Conservation (phyloP, 2,797 vertebrate genomes). For the Myotis findleyi region DNA sequence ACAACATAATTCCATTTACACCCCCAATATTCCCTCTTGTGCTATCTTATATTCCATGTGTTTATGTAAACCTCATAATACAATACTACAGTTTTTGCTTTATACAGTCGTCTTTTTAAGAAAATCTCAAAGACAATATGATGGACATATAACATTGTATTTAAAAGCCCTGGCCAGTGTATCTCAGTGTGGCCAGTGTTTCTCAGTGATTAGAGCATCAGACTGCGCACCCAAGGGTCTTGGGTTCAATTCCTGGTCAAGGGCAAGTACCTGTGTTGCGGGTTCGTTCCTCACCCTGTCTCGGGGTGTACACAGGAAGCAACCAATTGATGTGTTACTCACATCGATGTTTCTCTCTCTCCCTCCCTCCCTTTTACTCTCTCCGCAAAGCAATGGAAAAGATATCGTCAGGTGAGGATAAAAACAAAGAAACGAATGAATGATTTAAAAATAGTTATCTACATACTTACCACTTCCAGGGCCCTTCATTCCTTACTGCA, state of each 20-base stretch:
- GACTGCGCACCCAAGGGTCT: no score
- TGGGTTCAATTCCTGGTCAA: no score
- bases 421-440: background rate
- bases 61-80: background rate
- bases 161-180: background rate
- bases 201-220: no score
- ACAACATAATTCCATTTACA: background rate
- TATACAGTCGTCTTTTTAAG: background rate
- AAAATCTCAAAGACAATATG: background rate
- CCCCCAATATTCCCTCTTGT: background rate
- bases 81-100: background rate
- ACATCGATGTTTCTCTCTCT: no score
- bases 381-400: no score
- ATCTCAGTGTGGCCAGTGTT: no score
- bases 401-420: no score
- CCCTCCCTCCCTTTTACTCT: no score
- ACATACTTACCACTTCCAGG: background rate
- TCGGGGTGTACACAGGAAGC: no score
- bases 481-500: background rate
- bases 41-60: background rate
- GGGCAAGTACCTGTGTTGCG: no score
- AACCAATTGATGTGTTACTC: no score
- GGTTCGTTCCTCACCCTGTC: no score
- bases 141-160: background rate
- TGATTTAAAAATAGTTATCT: background rate